phyloP scores from a whole-genome alignment of 2,888 invertebrate species.

The Odontocolon sp. region DNA sequence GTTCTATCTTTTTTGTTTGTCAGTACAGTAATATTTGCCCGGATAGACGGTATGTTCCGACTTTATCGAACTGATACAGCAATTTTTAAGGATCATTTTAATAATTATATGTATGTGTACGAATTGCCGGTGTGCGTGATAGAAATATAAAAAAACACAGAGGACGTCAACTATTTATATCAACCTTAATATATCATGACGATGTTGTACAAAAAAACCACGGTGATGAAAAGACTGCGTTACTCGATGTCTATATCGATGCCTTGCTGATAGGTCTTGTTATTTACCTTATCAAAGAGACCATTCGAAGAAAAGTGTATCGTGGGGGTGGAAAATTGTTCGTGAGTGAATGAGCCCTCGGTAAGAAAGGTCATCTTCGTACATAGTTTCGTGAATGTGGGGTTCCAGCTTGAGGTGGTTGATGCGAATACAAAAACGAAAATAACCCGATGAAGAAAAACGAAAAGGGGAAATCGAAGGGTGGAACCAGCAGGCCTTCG shows the following conservation, averaged over 20 bases:
- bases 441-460: neutral
- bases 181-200: neutral
- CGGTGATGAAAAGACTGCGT: constrained; percentile 27
- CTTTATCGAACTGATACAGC: no score
- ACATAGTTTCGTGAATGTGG: constrained; percentile 28
- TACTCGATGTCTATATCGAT: constrained; percentile 39
- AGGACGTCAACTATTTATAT: no score
- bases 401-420: neutral
- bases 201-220: constrained; percentile 21
- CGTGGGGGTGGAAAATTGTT: constrained; percentile 36
- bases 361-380: constrained; percentile 26
- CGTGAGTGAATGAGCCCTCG: constrained; percentile 21
- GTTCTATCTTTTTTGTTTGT: no score
- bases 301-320: constrained; percentile 23
- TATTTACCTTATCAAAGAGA: constrained; percentile 51
- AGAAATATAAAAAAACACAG: constrained; percentile 42
- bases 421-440: constrained; percentile 12
- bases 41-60: no score
- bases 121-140: constrained; percentile 47
- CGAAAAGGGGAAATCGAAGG: neutral
- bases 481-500: constrained; percentile 1
- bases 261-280: constrained; percentile 27
- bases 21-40: no score
- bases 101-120: constrained; percentile 1
- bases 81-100: no score